phyloP scores from a whole-genome alignment of 2,797 vertebrate species.

The Hephaestus fuliginosus region DNA sequence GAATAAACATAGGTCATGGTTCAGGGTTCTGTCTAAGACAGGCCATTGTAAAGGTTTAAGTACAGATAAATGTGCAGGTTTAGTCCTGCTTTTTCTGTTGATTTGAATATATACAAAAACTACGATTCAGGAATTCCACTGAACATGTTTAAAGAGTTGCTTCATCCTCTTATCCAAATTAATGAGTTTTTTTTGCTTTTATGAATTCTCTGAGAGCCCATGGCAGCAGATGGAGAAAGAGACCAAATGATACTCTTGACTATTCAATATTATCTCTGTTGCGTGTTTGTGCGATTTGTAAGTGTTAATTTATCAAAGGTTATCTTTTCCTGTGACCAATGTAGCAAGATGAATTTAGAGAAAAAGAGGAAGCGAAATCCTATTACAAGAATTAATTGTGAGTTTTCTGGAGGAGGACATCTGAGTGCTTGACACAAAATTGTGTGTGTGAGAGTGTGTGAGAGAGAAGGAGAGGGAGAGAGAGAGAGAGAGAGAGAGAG shows the following conservation, averaged over 20 bases:
- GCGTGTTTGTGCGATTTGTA: conserved; percentile 36
- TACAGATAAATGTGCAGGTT: not conserved
- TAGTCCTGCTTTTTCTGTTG: conserved; percentile 4
- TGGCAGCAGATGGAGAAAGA: conserved; percentile 43
- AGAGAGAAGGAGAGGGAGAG: not conserved
- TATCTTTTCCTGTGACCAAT: conserved; percentile 58
- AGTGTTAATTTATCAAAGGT: conserved; percentile 59
- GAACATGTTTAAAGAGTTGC: conserved; percentile 28
- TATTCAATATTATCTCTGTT: conserved; percentile 46
- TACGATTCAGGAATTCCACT: conserved; percentile 8
- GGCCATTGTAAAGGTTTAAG: not conserved
- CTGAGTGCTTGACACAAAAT: conserved; percentile 17
- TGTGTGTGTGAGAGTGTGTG: not conserved
- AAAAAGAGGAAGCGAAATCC: conserved; percentile 29
- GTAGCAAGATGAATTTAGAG: conserved; percentile 31
- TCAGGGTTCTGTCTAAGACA: conserved; percentile 6
- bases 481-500: conserved; percentile 36
- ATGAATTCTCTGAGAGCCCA: conserved; percentile 52
- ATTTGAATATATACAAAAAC: conserved; percentile 28
- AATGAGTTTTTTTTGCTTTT: conserved; percentile 48
- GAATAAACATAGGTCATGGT: too few relatives aligned
- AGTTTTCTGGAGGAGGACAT: conserved; percentile 42
- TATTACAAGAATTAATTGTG: conserved; percentile 50
- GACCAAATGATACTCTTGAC: conserved; percentile 38
- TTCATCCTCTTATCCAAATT: conserved; percentile 57